Evolutionary conservation across 2,113 vertebrate genomes (phyloP).

Genomic region (rabbit (Oryctolagus cuniculus)): DNA sequence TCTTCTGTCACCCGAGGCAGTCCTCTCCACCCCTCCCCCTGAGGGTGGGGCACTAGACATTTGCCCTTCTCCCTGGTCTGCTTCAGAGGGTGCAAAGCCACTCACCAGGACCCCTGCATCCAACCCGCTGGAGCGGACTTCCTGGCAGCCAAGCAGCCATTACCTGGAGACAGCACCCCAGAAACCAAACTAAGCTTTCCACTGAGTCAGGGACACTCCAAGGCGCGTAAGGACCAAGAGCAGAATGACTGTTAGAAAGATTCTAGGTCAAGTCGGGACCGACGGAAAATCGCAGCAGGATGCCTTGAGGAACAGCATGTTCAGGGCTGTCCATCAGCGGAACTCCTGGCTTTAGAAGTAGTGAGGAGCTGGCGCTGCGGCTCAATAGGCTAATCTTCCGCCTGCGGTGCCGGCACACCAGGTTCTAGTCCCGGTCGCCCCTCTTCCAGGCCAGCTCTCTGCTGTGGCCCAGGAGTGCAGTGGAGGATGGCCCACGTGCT

Average conservation of each 20-base stretch:
- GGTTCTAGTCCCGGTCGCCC: too few species aligned
- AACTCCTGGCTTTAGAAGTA: not conserved
- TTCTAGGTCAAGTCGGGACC: not conserved
- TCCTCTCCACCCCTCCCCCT: not conserved
- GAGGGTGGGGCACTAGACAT: not conserved
- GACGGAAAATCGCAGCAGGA: not conserved
- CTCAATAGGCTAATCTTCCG: too few species aligned
- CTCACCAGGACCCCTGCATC: not conserved
- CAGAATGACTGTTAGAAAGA: not conserved
- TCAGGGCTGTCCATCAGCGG: not conserved
- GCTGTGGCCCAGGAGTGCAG: too few species aligned
- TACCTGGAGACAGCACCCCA: not conserved
- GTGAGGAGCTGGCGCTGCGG: too few species aligned
- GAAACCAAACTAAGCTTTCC: slow-evolving; percentile 24
- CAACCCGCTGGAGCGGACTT: not conserved
- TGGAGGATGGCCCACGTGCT: too few species aligned
- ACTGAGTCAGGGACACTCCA: not conserved
- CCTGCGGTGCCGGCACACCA: too few species aligned
- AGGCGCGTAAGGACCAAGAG: not conserved
- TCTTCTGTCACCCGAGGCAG: not conserved
- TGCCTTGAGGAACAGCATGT: not conserved
- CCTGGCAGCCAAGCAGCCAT: not conserved
- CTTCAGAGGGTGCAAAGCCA: not conserved
- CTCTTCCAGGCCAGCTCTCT: too few species aligned
- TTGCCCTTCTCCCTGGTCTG: not conserved